Conservation (phyloP, 1,140 invertebrate genomes). For the Brevipalpus yothersi region DNA sequence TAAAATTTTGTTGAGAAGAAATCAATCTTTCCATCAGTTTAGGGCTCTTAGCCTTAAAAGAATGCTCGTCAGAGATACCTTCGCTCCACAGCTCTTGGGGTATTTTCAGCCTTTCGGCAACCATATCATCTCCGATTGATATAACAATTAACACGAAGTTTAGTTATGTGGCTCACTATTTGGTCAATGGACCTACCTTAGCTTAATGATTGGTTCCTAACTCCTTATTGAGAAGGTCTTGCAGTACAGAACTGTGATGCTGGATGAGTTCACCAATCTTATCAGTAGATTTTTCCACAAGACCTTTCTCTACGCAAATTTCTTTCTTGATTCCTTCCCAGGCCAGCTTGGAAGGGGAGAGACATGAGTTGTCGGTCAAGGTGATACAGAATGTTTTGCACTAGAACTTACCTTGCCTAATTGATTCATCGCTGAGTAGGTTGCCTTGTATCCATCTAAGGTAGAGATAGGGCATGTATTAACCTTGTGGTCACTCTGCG, state of each 20-base stretch:
- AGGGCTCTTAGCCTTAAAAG: conserved; percentile 57
- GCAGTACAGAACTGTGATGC: conserved; percentile 46
- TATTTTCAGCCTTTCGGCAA: conserved; percentile 65
- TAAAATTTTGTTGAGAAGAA: no score
- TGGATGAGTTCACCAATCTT: conserved; percentile 74
- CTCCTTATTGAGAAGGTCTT: conserved; percentile 39
- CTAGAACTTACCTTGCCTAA: conserved; percentile 48
- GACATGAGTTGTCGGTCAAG: not conserved
- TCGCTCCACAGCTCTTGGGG: conserved; percentile 61
- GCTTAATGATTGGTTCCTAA: conserved; percentile 31
- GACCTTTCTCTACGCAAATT: conserved; percentile 80
- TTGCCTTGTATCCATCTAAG: no score
- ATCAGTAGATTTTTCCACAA: conserved; percentile 51
- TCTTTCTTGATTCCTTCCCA: conserved; percentile 87
- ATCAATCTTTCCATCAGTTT: no score
- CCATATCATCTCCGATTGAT: conserved; percentile 76
- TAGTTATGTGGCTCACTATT: not conserved
- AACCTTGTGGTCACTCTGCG: no score
- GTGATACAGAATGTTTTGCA: no score
- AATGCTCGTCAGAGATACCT: conserved; percentile 62
- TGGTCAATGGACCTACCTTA: conserved; percentile 37
- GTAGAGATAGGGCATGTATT: no score
- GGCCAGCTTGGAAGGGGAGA: conserved; percentile 29
- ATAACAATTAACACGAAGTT: conserved; percentile 26
- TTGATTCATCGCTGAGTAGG: conserved; percentile 95